Conservation (phyloP, 2,797 vertebrate genomes). For the Oceanodroma leucorhoa region DNA sequence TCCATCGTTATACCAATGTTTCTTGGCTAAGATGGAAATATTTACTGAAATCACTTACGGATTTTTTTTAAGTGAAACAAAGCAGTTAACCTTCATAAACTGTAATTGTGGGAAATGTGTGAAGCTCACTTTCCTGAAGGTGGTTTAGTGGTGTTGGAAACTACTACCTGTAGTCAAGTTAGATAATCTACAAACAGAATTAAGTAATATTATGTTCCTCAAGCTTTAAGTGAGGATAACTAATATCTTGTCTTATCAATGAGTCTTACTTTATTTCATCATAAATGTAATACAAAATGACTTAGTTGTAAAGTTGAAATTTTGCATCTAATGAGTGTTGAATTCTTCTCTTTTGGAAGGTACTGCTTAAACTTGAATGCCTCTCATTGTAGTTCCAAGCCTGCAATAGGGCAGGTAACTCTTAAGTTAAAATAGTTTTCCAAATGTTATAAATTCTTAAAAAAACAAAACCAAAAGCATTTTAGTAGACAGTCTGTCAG, state of each 20-base stretch:
- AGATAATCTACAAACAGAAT: neutral
- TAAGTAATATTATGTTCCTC: neutral
- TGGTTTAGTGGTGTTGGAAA: constrained; percentile 6
- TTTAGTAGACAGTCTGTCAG: neutral
- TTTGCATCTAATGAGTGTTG: neutral
- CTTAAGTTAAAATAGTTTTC: neutral
- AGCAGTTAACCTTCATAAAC: neutral
- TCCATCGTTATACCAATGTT: neutral
- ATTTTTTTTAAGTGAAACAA: neutral
- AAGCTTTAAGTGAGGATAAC: neutral
- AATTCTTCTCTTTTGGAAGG: neutral
- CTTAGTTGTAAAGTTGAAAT: neutral
- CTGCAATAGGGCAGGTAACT: neutral
- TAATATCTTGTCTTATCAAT: neutral
- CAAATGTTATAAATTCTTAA: neutral
- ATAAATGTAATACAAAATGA: neutral
- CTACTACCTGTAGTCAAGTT: neutral
- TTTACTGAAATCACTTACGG: neutral
- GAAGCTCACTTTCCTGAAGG: neutral
- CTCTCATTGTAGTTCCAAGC: neutral
- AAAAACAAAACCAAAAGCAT: neutral
- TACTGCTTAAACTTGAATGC: neutral
- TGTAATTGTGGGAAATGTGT: neutral
- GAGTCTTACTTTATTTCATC: neutral
- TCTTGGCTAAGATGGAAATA: neutral